These are phyloP conservation scores for Poecilia latipinna DNA, from an alignment of 2,113 vertebrate species.

Conservation along the genomic window DNA sequence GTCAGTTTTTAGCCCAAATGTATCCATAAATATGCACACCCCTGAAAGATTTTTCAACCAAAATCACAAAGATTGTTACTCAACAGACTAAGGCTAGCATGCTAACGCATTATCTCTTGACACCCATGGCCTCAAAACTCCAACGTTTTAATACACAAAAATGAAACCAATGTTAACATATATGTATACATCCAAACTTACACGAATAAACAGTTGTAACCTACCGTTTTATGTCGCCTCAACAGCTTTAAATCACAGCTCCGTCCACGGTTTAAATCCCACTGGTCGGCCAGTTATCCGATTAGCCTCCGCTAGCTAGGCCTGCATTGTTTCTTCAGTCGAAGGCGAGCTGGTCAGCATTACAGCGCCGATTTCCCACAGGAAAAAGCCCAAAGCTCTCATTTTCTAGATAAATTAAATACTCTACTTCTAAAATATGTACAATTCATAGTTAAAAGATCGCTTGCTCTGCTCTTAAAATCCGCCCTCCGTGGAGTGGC, in stretches of 20 bases:
- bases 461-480: neutral
- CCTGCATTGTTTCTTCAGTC: constrained; percentile 75
- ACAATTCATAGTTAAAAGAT: constrained; percentile 34
- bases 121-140: constrained; percentile 11
- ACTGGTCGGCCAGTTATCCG: constrained; percentile 39
- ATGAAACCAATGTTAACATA: rapidly evolving
- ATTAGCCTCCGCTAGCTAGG: constrained; percentile 71
- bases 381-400: constrained; percentile 1
- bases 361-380: constrained; percentile 9
- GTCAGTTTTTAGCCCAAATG: neutral
- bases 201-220: neutral
- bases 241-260: constrained; percentile 37
- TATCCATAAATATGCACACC: too few relatives aligned
- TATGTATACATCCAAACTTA: rapidly evolving
- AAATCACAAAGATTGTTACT: neutral
- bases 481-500: neutral
- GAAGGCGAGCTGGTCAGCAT: constrained; percentile 30
- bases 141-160: neutral
- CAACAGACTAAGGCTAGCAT: constrained; percentile 40
- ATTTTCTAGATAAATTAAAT: constrained; percentile 18
- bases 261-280: constrained; percentile 69
- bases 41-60: neutral
- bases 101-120: constrained; percentile 39
- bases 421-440: neutral
- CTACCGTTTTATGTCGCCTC: constrained; percentile 40